These are phyloP conservation scores for Hoplodrina blanda DNA, from an alignment of 2,888 invertebrate genomes.

Conservation along the genomic window DNA sequence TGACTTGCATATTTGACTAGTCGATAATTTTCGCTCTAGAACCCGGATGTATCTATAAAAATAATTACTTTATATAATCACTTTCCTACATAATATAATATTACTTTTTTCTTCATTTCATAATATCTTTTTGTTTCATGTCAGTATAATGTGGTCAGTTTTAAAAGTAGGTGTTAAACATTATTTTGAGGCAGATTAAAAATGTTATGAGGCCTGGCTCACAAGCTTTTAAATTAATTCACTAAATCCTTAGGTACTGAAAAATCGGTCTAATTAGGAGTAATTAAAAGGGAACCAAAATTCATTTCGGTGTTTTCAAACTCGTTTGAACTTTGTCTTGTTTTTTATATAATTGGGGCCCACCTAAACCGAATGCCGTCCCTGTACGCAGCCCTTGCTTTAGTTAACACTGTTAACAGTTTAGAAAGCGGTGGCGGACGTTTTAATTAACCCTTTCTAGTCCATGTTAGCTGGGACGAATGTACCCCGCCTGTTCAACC, in stretches of 20 bases:
- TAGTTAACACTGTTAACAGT: slow-evolving; percentile 68
- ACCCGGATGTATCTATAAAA: too few relatives aligned
- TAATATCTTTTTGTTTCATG: neutral
- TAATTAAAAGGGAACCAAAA: slow-evolving; percentile 37
- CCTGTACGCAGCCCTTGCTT: slow-evolving; percentile 58
- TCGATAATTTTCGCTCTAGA: too few relatives aligned
- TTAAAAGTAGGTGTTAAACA: slow-evolving; percentile 13
- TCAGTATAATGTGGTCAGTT: slow-evolving; percentile 1
- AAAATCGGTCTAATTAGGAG: slow-evolving; percentile 30
- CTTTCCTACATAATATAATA: neutral
- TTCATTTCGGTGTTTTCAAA: slow-evolving; percentile 23
- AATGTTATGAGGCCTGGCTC: neutral
- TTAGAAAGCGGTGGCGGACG: slow-evolving; percentile 67
- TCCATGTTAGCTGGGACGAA: slow-evolving; percentile 61
- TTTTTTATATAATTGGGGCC: slow-evolving; percentile 27
- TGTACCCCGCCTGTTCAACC: slow-evolving; percentile 54
- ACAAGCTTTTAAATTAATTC: slow-evolving; percentile 16
- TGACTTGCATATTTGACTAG: too few relatives aligned
- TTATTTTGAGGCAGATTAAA: slow-evolving; percentile 17
- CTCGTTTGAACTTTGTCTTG: slow-evolving; percentile 17
- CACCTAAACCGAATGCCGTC: slow-evolving; percentile 31
- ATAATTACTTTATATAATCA: too few relatives aligned
- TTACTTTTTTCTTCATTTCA: neutral
- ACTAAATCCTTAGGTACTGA: slow-evolving; percentile 16
- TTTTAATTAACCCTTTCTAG: slow-evolving; percentile 81